Percentiles rank a stretch among this genome's conserved stretches.
phyloP scores from a whole-genome alignment of 2,113 vertebrate species.

The Lophura nycthemera region DNA sequence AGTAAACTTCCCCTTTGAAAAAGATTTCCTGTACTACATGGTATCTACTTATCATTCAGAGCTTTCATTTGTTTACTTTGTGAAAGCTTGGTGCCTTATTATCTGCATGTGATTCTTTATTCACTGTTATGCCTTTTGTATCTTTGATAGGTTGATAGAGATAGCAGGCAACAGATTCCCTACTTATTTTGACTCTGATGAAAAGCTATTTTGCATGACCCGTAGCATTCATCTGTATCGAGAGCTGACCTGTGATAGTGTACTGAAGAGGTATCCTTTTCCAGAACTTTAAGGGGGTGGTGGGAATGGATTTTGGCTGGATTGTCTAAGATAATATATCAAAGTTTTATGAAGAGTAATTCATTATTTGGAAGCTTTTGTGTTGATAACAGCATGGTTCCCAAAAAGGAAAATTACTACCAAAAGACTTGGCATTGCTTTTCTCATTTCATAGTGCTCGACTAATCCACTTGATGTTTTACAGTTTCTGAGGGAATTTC shows the following conservation, averaged over 20 bases:
- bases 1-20: not conserved
- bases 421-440: not conserved
- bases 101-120: not conserved
- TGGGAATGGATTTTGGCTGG: not conserved
- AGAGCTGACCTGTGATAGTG: slow-evolving; percentile 84
- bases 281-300: not conserved
- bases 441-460: not conserved
- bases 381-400: not conserved
- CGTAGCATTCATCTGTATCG: slow-evolving; percentile 79
- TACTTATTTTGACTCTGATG: slow-evolving; percentile 76
- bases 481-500: not conserved
- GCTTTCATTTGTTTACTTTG: not conserved
- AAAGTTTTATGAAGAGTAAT: not conserved
- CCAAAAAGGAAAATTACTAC: not conserved
- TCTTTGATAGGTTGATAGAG: slow-evolving; percentile 78
- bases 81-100: not conserved
- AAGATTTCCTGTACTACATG: not conserved
- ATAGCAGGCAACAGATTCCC: slow-evolving; percentile 84
- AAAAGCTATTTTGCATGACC: slow-evolving; percentile 81
- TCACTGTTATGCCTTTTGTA: not conserved
- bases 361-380: not conserved
- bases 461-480: not conserved
- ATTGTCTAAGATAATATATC: not conserved
- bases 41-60: not conserved
- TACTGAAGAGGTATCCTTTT: slow-evolving; percentile 80